Evolutionary conservation across 2,113 vertebrate species (phyloP).

Genomic region (Silurus glanis): DNA sequence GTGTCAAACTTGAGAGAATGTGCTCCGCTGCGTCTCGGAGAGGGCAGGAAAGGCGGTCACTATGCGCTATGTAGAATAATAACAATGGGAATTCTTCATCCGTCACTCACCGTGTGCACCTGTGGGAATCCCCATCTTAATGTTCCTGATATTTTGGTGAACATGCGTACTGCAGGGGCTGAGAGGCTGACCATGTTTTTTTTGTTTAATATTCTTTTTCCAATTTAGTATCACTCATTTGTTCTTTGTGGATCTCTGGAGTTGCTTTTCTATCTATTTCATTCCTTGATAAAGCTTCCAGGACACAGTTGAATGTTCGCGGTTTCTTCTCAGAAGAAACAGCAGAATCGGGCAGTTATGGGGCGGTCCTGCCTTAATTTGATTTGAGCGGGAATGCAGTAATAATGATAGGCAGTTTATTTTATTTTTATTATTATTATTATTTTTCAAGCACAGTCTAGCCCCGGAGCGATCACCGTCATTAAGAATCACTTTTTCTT

Average conservation of each 20-base stretch:
- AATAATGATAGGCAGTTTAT: neutral
- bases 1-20: conserved; percentile 58
- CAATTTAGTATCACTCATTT: neutral
- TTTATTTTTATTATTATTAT: conserved; percentile 24
- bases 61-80: conserved; percentile 38
- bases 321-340: neutral
- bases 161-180: neutral
- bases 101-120: conserved; percentile 30
- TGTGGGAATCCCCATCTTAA: conserved; percentile 34
- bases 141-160: neutral
- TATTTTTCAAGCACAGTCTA: neutral
- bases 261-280: neutral
- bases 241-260: neutral
- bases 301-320: neutral
- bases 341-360: neutral
- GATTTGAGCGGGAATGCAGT: neutral
- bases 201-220: neutral
- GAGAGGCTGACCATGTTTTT: neutral
- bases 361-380: neutral
- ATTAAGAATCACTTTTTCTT: neutral
- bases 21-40: conserved; percentile 38
- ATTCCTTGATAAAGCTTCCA: neutral
- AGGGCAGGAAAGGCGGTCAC: conserved; percentile 47
- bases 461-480: neutral
- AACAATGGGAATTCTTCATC: conserved; percentile 45